Conservation (phyloP, 2,113 vertebrate species). For the Channa maculata region DNA sequence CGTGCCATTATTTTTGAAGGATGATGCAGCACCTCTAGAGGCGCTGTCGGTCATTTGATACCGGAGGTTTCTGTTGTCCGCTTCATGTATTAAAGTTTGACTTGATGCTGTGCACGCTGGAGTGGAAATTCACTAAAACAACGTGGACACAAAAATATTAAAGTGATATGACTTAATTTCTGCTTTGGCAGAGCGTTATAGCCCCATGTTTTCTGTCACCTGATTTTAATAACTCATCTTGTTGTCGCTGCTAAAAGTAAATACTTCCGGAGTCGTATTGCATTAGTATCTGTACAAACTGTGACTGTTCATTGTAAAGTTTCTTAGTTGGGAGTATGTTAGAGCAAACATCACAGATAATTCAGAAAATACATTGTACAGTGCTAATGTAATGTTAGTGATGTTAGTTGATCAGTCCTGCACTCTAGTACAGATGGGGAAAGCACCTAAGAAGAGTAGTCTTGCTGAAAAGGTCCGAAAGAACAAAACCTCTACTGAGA, state of each 20-base stretch:
- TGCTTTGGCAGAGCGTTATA: fast-evolving
- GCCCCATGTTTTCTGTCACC: not conserved
- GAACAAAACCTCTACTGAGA: constrained; percentile 76
- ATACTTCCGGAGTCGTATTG: not conserved
- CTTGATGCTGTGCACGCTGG: constrained; percentile 41
- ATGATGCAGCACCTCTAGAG: constrained; percentile 15
- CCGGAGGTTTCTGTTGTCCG: constrained; percentile 20
- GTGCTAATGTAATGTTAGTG: not conserved
- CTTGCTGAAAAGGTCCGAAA: constrained; percentile 81
- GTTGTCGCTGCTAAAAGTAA: constrained; percentile 33
- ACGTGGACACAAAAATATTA: constrained; percentile 57
- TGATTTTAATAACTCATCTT: constrained; percentile 3
- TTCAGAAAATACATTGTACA: not conserved
- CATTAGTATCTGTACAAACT: constrained; percentile 50
- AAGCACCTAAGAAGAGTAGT: constrained; percentile 74
- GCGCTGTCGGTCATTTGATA: constrained; percentile 41
- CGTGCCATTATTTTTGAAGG: not conserved
- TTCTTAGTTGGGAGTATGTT: too few relatives aligned
- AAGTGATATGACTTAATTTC: not conserved
- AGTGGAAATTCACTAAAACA: constrained; percentile 32
- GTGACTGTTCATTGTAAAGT: not conserved
- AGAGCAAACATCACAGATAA: too few relatives aligned
- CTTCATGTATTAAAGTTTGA: constrained; percentile 55
- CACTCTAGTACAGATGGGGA: constrained; percentile 75
- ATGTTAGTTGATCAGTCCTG: not conserved